Base-by-base conservation (phyloP, 2,888 invertebrate species). In the Eulithis prunata region DNA sequence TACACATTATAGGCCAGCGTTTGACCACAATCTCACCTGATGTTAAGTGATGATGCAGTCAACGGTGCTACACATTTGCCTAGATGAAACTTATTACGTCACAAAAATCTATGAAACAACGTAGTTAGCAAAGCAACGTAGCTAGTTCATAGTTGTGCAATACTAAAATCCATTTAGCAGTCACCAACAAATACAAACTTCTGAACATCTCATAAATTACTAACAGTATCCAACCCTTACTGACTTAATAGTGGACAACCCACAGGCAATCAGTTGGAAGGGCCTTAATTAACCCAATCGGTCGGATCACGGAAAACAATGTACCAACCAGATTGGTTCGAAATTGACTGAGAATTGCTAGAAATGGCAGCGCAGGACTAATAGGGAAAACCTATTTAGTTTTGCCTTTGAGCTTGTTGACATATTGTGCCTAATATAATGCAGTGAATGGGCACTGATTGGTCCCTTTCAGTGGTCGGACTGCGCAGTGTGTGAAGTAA, bases 221-320 rank as follows among this genome's bases (percentile, higher is more conserved):
- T 32, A 54, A n/a, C 58, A 59, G 58, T 59, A 58, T 60, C 69
- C 66, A 66, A 61, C 62, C 74, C 70, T 77, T 62, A 62, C 66
- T 63, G 73, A 72, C 73, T 75, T 75, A 78, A 79, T 78, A 78
- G 80, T 77, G 80, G 76, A 81, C 81, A 81, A 77, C 73, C 83
- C 78, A 71, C 79, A 78, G 62, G 75, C 77, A 80, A 82, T 82
- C 82, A 81, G 74, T 66, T 71, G 75, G 76, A 80, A 78, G 76
- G 73, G 69, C 71, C 76, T 79, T 80, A 83, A 84, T 84, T 80
- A 80, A 79, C 73, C 75, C 79, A 78, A 79, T 81, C 75, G 78
- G 69, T 73, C 71, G 74, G 73, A 74, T 68, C 71, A 68, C 71
- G 75, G 77, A 76, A 75, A 82, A 83, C 81, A 81, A 80, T 79